Evolutionary conservation across 2,888 invertebrate species (phyloP), one percentile per base, ranked within the genome.

Genomic region (Andrena minutula): DNA sequence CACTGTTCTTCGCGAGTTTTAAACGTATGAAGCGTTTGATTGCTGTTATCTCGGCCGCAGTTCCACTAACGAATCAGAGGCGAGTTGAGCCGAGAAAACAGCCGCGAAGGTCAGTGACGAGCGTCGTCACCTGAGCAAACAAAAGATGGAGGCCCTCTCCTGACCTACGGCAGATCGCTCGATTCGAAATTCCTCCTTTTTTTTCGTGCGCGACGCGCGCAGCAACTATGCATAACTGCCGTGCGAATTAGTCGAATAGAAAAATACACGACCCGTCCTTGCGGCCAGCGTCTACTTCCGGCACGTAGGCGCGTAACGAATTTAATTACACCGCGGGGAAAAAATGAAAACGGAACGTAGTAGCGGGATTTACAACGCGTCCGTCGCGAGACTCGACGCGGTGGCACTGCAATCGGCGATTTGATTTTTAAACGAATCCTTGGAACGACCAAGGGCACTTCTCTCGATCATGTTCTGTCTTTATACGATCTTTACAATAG

Each of bases 231-330:
- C 85, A 88, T 88, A 89, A 89, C 82, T 49, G 61, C 73, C 72
- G 75, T 53, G 7, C 64, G 79, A 88, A 88, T 88, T 75, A 70
- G 28, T 65, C 73, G 79, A 26, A 65, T 76, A 75, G 80, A 74
- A 83, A 80, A 87, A 83, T 76, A 81, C 75, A n/a, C 79, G 84
- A 65, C 71, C 71, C 81, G 84, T 85, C 75, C 88, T 88, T 91
- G 89, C 90, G 90, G 90, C 86, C 89, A 84, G 84, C 84, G 90
- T 91, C 90, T 90, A 89, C 81, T 78, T 84, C 75, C 82, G 82
- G 79, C 86, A 81, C 86, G 83, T 76, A 76, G 81, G 74, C 61
- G 12, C n/a, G 30, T n/a, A 23, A 23, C 8, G 20, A n/a, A 32
- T 63, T 41, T 35, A 23, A 30, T 23, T 35, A 23, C 20, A 53